Conservation (phyloP, 2,888 invertebrate species). For the Lissonota sp. region DNA sequence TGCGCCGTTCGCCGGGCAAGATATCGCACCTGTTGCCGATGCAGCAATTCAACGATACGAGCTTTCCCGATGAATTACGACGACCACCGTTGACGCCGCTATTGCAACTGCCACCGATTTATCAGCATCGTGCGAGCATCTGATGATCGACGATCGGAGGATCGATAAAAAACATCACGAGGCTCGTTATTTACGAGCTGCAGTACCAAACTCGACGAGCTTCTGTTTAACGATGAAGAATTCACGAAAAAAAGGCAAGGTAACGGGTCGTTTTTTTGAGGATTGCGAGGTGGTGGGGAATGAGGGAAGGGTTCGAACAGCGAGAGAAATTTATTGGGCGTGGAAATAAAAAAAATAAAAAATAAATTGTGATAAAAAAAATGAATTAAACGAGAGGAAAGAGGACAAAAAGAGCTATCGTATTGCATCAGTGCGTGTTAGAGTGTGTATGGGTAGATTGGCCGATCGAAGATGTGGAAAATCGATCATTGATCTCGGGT, state of each 20-base stretch:
- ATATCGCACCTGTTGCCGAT: conserved; percentile 85
- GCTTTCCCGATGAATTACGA: conserved; percentile 73
- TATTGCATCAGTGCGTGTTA: too few relatives aligned
- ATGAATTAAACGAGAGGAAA: conserved; percentile 31
- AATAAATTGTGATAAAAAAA: conserved; percentile 61
- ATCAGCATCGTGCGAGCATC: conserved; percentile 83
- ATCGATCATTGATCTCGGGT: not conserved
- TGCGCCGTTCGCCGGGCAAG: conserved; percentile 85
- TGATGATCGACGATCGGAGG: conserved; percentile 72
- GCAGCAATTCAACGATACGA: conserved; percentile 80
- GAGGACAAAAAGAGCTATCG: too few relatives aligned
- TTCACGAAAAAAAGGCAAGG: not conserved
- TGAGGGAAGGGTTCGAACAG: conserved; percentile 3
- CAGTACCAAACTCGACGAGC: conserved; percentile 67
- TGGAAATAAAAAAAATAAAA: conserved; percentile 22
- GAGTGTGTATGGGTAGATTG: too few relatives aligned
- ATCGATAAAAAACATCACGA: conserved; percentile 70
- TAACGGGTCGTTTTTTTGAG: conserved; percentile 1
- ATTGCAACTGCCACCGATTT: conserved; percentile 80
- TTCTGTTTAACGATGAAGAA: conserved; percentile 55
- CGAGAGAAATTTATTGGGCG: conserved; percentile 14
- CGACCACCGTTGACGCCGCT: conserved; percentile 79
- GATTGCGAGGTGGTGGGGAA: conserved; percentile 22
- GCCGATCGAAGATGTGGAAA: conserved; percentile 22
- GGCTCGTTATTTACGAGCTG: conserved; percentile 60